Evolutionary conservation across 2,113 vertebrate species (phyloP), one percentile per base, ranked within the genome.

Genomic region (Thinocorus orbignyianus): DNA sequence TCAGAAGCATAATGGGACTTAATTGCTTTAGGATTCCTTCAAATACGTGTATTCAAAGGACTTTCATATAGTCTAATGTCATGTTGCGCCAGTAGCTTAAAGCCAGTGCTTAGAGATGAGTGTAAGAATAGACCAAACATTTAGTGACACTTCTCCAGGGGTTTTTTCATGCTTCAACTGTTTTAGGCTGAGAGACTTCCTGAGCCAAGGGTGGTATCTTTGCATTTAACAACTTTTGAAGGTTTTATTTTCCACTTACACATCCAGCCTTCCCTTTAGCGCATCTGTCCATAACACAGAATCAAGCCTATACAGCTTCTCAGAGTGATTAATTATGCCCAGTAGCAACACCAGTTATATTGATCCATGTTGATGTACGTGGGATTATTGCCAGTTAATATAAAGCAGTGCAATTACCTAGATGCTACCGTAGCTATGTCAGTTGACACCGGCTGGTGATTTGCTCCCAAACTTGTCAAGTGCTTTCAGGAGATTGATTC

Each of bases 311-410:
- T 22, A 31, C 44, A 65, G 58, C 41, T 55, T 4, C 62, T 80
- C 46, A 20, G 24, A 48, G 7, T 8, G 8, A 57, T 57, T n/a
- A 19, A 44, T 35, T 61, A 42, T 4, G 26, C 35, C 12, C 30
- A 23, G 48, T 8, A 19, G 15, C 26, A 39, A 11, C 39, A 52
- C 9, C 39, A n/a, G 18, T 37, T 30, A 3, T 7, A 22, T 10
- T 1, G 6, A 69, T 74, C 51, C 48, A 3, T 10, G 31, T 1
- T 51, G 49, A 28, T 0, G 1, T 10, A 11, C 20, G 6, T 55
- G 11, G 61, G 72, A 46, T 15, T 11, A 35, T 31, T 18, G 24
- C 64, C 39, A 65, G 42, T 7, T 23, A 33, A 13, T 16, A 6
- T 4, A 55, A 35, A 55, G 23, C 16, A 42, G 13, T 4, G 11